phyloP scores from a whole-genome alignment of 2,888 invertebrate species.

The Perizoma affinitatum region DNA sequence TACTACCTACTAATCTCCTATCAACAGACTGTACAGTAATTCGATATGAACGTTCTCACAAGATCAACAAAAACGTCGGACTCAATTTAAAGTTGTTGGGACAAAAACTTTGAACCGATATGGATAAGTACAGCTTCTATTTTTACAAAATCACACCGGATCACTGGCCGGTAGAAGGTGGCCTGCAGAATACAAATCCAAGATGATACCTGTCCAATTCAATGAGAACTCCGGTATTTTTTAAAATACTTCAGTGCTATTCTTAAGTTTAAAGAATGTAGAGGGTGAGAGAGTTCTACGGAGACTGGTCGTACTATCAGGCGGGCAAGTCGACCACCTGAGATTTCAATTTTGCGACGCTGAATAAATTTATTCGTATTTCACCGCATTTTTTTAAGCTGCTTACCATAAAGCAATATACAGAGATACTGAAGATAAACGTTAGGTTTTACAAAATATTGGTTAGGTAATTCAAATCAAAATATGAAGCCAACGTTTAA shows the following conservation, averaged over 20 bases:
- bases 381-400: constrained; percentile 62
- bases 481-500: constrained; percentile 13
- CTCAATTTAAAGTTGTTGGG: no score
- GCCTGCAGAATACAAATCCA: constrained; percentile 71
- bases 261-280: constrained; percentile 39
- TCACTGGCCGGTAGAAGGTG: constrained; percentile 56
- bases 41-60: no score
- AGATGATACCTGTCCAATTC: constrained; percentile 56
- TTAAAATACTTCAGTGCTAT: constrained; percentile 43
- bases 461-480: constrained; percentile 2
- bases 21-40: no score
- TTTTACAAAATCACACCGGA: constrained; percentile 65
- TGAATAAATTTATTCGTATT: constrained; percentile 78
- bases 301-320: constrained; percentile 49
- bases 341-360: constrained; percentile 80
- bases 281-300: constrained; percentile 47
- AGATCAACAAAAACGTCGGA: no score
- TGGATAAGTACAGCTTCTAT: constrained; percentile 50
- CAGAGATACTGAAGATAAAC: constrained; percentile 37
- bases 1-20: no score
- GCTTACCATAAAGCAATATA: constrained; percentile 54
- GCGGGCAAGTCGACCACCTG: constrained; percentile 70
- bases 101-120: no score
- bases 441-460: neutral
- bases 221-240: constrained; percentile 47